Base-by-base conservation (phyloP, 2,797 vertebrate species). In the Syngnathus acus region DNA sequence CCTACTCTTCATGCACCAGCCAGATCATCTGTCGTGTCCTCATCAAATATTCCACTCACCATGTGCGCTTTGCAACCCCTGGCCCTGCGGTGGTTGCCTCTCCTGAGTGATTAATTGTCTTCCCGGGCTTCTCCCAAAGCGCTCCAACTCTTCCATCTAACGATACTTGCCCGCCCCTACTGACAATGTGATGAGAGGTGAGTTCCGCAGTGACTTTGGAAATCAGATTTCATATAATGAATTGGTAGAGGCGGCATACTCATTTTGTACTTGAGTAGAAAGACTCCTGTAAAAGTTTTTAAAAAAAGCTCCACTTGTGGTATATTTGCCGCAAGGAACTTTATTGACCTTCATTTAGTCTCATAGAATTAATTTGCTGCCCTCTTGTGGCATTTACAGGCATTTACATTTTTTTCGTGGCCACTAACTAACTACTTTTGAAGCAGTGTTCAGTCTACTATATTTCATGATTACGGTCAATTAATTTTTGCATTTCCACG, bases 31-130 rank as follows among this genome's bases (percentile, higher is more conserved):
- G 39, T 42, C 39, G 5, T 11, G 39, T 5, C 42, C 9, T 62
- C 60, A 62, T 62, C 10, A 26, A 16, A 62, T 1, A 68, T 70
- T 68, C 72, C 43, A 6, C 61, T 61, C 72, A 68, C 63, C 47
- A 47, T n/a, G 17, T n/a, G 6, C 21, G 17, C 53, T 70, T 70
- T 54, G 43, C 63, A 32, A 55, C 54, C 47, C 42, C 26, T 6
- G 62, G 61, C 70, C 70, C 72, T 72, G 23, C 50, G 66, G 68
- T 64, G 32, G 57, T 60, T 32, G 55, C 66, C 48, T 69, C 72
- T 71, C 67, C 66, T 59, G 51, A 59, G 67, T 77, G 72, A 69
- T 72, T 70, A 66, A 76, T 76, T 62, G 65, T 72, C 64, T 74
- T 69, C 63, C 54, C 67, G 38, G 70, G 64, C 62, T 38, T 59